Evolutionary conservation across 2,797 vertebrate species (phyloP).

Genomic region (Xerus rutilus): DNA sequence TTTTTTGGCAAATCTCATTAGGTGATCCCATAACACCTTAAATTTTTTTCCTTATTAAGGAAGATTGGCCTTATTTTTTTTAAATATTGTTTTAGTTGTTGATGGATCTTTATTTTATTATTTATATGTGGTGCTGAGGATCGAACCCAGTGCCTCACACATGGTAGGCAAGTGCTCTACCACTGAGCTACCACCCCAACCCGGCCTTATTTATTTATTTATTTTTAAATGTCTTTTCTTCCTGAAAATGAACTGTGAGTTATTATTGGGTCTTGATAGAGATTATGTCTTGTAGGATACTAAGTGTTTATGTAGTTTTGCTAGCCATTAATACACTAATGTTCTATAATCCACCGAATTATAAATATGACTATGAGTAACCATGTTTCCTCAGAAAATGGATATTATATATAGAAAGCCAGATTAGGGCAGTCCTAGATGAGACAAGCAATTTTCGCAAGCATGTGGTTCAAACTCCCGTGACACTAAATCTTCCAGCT

Average conservation of each 20-base stretch:
- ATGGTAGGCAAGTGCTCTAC: too few relatives aligned
- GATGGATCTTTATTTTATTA: too few relatives aligned
- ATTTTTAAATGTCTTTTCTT: neutral
- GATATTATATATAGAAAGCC: neutral
- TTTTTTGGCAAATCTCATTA: neutral
- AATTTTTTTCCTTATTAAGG: neutral
- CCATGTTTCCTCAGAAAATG: neutral
- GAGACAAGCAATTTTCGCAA: neutral
- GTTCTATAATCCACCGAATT: neutral
- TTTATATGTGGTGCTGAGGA: too few relatives aligned
- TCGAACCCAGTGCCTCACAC: too few relatives aligned
- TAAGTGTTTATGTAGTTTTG: neutral
- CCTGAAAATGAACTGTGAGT: neutral
- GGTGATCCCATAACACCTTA: neutral
- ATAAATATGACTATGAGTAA: neutral
- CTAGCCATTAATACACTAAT: neutral
- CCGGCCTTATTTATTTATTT: too few relatives aligned
- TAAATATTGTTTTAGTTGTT: too few relatives aligned
- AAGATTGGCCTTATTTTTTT: neutral
- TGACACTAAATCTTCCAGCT: neutral
- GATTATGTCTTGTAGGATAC: neutral
- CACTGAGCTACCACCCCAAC: too few relatives aligned
- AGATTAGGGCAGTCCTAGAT: neutral
- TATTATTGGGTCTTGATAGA: neutral
- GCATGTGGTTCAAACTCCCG: neutral